phyloP scores from a whole-genome alignment of 35 echinoderm and acorn worm genomes.

The Amphiura filiformis region DNA sequence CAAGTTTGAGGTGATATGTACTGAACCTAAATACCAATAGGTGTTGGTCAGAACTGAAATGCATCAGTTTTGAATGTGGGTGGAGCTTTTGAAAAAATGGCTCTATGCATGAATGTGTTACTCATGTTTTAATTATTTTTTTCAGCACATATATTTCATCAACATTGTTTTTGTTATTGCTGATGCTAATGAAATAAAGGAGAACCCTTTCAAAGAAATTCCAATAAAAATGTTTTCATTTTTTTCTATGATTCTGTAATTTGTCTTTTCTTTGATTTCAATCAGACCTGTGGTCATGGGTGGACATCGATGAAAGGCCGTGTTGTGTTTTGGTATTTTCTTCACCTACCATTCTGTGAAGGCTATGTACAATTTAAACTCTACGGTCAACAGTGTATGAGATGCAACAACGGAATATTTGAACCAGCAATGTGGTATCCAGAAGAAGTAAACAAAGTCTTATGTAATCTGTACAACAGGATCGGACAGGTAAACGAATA shows the following conservation, averaged over 20 bases:
- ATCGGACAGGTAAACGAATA: slow-evolving; percentile 98
- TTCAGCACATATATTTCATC: too few species aligned
- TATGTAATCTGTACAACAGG: slow-evolving; percentile 96
- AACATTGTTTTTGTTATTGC: too few species aligned
- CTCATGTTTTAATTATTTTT: too few species aligned
- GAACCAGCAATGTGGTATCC: slow-evolving; percentile 99
- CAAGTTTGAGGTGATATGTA: too few species aligned
- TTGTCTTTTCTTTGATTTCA: slow-evolving; percentile 6
- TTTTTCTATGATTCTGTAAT: not conserved
- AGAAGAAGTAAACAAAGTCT: slow-evolving; percentile 95
- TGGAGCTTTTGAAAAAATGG: too few species aligned
- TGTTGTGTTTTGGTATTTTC: slow-evolving; percentile 92
- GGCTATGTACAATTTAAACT: slow-evolving; percentile 97
- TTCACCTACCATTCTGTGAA: slow-evolving; percentile 61
- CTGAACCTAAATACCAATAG: too few species aligned
- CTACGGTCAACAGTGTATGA: slow-evolving; percentile 91
- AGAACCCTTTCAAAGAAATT: too few species aligned
- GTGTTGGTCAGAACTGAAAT: too few species aligned
- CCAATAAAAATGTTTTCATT: too few species aligned
- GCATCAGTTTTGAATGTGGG: too few species aligned
- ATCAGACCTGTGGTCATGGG: slow-evolving; percentile 92
- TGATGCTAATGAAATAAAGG: too few species aligned
- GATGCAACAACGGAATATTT: slow-evolving; percentile 87
- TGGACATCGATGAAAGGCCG: slow-evolving; percentile 99
- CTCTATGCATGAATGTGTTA: too few species aligned